phyloP scores from a whole-genome alignment of 2,113 vertebrate genomes.

The Rousettus leschenaultii region DNA sequence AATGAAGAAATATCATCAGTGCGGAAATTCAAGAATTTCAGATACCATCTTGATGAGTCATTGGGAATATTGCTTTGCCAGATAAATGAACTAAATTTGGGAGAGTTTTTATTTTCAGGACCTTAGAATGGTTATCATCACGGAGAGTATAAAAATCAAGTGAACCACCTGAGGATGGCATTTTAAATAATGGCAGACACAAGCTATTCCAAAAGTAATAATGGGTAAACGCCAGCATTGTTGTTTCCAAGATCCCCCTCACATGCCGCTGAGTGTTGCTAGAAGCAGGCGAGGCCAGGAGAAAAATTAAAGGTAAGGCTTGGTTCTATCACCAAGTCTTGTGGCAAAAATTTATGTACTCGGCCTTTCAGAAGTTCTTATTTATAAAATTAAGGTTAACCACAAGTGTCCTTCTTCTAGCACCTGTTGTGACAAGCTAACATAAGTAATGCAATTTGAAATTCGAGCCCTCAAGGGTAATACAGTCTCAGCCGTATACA shows the following conservation, averaged over 20 bases:
- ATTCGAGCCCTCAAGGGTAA: background rate
- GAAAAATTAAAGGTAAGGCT: background rate
- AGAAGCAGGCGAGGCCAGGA: background rate
- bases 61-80: background rate
- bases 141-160: background rate
- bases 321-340: background rate
- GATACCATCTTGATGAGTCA: background rate
- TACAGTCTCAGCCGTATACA: too few species aligned
- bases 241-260: background rate
- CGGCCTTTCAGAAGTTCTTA: background rate
- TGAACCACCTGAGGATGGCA: background rate
- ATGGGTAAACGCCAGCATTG: background rate
- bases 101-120: background rate
- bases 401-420: background rate
- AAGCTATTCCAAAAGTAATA: background rate
- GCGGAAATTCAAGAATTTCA: slow-evolving; percentile 22
- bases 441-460: background rate
- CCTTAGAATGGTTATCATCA: background rate
- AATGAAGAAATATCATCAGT: background rate
- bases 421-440: background rate
- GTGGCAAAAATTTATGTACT: background rate
- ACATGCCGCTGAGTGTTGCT: background rate
- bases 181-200: background rate
- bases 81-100: background rate
- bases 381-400: background rate